Evolutionary conservation across 2,113 vertebrate genomes (phyloP), one percentile per base, ranked within the genome.

Genomic region (Xiphophorus maculatus): DNA sequence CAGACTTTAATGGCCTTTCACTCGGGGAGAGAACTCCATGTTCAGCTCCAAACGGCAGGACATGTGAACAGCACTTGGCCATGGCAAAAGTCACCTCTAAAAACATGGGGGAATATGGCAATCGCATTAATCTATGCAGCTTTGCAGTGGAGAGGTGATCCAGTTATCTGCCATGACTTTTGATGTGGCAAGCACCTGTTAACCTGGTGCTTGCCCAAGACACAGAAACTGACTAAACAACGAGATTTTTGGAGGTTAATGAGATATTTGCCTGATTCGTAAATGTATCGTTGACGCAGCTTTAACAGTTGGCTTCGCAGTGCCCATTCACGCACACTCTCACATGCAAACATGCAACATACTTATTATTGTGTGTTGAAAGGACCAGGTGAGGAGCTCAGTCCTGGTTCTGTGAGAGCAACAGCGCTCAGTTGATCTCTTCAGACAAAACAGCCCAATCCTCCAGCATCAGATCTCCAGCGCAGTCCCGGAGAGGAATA

Each of bases 331-430:
- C 25, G 19, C 51, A 58, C 22, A 58, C 8, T n/a, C 9, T 58
- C 51, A 65, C 62, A 27, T 22, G 11, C 66, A 76, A 80, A 68
- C 65, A 77, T 68, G 72, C 6, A 74, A 93, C 93, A 82, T 93
- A 94, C 93, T 92, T 94, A 77, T 80, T 82, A 65, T 63, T 80
- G 71, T 84, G 81, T 81, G 87, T 74, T 84, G 84, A 84, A 84
- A 84, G 58, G 81, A 84, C 69, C 84, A 90, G 87, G 82, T 83
- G 87, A 88, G 83, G 70, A 65, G 80, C 73, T 83, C 72, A 78
- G 83, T 60, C 66, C 81, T 42, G 80, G 80, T 73, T 83, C 78
- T 88, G 79, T 83, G 67, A 79, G 82, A 86, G 86, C 86, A 87
- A 84, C 89, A 87, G 86, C 73, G 80, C 79, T 88, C 88, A 77